Base-by-base conservation (phyloP, 2,113 vertebrate species). In the Rana temporaria region DNA sequence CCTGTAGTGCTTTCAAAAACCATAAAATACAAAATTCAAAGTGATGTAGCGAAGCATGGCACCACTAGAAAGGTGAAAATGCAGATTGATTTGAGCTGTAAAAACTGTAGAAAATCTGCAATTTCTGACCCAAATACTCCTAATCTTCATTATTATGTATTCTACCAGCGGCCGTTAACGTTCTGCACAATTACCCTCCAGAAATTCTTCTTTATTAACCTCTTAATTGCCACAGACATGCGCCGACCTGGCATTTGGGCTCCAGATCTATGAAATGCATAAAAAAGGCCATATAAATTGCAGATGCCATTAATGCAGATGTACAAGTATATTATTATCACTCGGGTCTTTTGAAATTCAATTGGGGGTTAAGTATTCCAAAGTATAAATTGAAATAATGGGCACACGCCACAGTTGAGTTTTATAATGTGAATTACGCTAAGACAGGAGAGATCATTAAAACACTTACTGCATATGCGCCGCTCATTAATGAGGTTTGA, bases 91-190 rank as follows among this genome's bases (percentile, higher is more conserved):
- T 75, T 18, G 72, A 75, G 72, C 56, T 22, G 72, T 75, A 75
- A 75, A 72, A 75, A 75, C 72, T 62, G 72, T 15, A 20, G 55
- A 75, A 75, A 75, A 75, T 75, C 55, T 75, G 72, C 71, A 56
- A 75, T 60, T 75, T 75, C 56, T 75, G 72, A 75, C 72, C 72
- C 72, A 75, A 75, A 75, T 60, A 62, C 72, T 75, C 72, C 72
- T 75, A 64, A 78, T 78, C 76, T 48, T 78, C 34, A 66, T 78
- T 78, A 78, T 78, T 78, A 66, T 78, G 48, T 66, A 66, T 78
- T 66, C 48, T 55, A 64, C 48, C 24, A 78, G 48, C 76, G 62
- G 76, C 76, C 76, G 42, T 66, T 66, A 78, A 55, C 62, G 62
- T 78, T 78, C 62, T 32, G 42, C 76, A 78, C 76, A 78, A 78